These are phyloP conservation scores for Napeogenes sylphis DNA, from an alignment of 2,888 invertebrate species.

Conservation along the genomic window DNA sequence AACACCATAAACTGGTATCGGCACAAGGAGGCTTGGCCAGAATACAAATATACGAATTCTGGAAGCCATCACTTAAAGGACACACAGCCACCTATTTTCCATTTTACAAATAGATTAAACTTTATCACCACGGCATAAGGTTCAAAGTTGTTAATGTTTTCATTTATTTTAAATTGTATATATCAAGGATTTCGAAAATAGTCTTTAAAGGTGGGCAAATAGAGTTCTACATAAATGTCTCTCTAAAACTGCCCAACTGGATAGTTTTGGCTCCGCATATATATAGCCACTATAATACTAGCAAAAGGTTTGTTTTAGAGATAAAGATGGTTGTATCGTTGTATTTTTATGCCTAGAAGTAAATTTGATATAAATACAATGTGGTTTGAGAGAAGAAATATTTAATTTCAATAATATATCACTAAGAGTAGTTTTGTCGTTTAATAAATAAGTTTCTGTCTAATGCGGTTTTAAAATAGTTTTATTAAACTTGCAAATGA, in stretches of 20 bases:
- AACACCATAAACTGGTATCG: constrained; percentile 26
- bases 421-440: too few relatives aligned
- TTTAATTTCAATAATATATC: too few relatives aligned
- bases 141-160: constrained; percentile 13
- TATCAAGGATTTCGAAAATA: constrained; percentile 5
- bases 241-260: neutral
- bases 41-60: constrained; percentile 25
- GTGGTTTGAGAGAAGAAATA: too few relatives aligned
- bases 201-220: neutral
- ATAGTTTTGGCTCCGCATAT: constrained; percentile 19
- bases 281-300: constrained; percentile 17
- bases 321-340: constrained; percentile 17
- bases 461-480: too few relatives aligned
- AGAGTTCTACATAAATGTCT: constrained; percentile 5
- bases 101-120: constrained; percentile 7
- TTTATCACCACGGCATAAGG: constrained; percentile 21
- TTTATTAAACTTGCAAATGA: too few relatives aligned
- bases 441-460: too few relatives aligned
- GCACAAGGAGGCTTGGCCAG: constrained; percentile 16
- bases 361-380: constrained; percentile 4
- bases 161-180: constrained; percentile 7
- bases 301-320: constrained; percentile 21
- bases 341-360: constrained; percentile 12
- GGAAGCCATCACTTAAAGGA: constrained; percentile 19
- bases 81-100: constrained; percentile 6